A percentile compares a stretch with the other conserved stretches of the same genome.
Evolutionary conservation across 2,888 invertebrate genomes (phyloP).

Genomic region (Cheilosia vulpina): DNA sequence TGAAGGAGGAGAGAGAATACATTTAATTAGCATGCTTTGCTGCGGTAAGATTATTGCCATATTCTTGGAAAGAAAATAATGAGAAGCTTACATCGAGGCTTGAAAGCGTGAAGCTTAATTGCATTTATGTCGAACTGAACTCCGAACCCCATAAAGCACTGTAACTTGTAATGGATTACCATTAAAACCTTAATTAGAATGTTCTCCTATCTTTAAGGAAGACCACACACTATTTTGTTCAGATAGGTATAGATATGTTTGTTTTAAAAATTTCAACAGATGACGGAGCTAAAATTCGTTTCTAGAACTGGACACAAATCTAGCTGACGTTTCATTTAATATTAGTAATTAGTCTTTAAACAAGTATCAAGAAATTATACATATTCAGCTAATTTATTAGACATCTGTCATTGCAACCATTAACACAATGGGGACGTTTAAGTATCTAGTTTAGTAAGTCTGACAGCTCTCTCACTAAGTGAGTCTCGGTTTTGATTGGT

Average conservation of each 20-base stretch:
- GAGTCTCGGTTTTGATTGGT: no score
- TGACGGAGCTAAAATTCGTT: no score
- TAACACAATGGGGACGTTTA: no score
- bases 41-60: conserved; percentile 46
- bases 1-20: background rate
- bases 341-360: background rate
- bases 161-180: background rate
- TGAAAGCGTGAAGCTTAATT: background rate
- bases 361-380: background rate
- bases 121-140: background rate
- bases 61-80: background rate
- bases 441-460: no score
- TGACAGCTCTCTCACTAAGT: no score
- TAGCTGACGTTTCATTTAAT: background rate
- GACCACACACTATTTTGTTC: background rate
- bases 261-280: no score
- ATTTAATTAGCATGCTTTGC: conserved; percentile 58
- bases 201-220: background rate
- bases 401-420: no score
- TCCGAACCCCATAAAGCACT: background rate
- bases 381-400: no score
- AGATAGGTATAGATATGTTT: no score
- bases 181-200: background rate
- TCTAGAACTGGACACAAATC: no score
- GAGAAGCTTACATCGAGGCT: background rate